phyloP scores from a whole-genome alignment of 1,140 invertebrate species.

The Drosophila lacertosa region DNA sequence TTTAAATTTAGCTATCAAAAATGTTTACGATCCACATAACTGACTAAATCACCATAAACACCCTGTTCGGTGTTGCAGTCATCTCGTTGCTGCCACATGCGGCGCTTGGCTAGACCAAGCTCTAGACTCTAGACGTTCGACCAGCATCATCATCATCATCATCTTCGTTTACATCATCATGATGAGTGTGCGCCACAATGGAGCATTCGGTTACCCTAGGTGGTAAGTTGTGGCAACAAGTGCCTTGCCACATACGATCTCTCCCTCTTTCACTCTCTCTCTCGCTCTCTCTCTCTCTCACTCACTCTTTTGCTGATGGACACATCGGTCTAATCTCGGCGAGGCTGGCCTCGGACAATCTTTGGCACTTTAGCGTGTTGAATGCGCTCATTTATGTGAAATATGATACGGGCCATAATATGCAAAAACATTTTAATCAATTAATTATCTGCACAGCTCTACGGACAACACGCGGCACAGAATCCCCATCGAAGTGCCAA shows the following conservation, averaged over 20 bases:
- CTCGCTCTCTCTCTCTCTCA: neutral
- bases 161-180: conserved; percentile 45
- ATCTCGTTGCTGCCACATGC: conserved; percentile 64
- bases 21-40: conserved; percentile 84
- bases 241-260: conserved; percentile 46
- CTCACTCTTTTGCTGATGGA: conserved; percentile 12
- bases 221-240: conserved; percentile 82
- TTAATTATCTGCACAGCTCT: conserved; percentile 73
- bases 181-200: conserved; percentile 47
- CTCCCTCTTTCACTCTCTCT: conserved; percentile 2
- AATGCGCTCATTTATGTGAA: conserved; percentile 83
- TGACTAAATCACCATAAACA: conserved; percentile 84
- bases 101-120: conserved; percentile 62
- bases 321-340: conserved; percentile 42
- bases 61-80: conserved; percentile 70
- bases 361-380: conserved; percentile 81
- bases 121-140: conserved; percentile 25
- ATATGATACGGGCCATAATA: conserved; percentile 80
- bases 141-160: conserved; percentile 29
- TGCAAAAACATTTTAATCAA: conserved; percentile 83
- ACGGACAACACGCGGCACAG: conserved; percentile 14
- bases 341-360: conserved; percentile 49
- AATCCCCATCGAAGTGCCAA: conserved; percentile 1
- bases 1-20: conserved; percentile 84
- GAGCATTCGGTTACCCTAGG: conserved; percentile 62